These are phyloP conservation scores for Chunga burmeisteri DNA, from an alignment of 2,113 vertebrate genomes.

Conservation along the genomic window DNA sequence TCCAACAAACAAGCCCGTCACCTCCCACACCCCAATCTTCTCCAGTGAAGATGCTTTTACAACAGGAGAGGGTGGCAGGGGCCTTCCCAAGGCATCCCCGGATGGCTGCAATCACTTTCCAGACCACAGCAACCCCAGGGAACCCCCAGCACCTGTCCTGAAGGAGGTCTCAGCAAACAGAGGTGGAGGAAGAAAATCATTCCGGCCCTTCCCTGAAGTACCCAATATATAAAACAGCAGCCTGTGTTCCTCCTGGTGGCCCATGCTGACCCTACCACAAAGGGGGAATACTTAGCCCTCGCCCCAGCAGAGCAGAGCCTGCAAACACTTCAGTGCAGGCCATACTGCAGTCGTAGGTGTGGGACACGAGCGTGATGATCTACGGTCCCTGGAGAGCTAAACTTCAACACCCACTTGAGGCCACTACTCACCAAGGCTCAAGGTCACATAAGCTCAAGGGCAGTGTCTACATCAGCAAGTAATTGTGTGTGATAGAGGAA, in stretches of 20 bases:
- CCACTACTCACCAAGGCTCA: background rate
- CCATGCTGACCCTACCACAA: background rate
- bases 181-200: background rate
- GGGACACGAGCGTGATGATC: background rate
- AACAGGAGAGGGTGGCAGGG: background rate
- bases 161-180: background rate
- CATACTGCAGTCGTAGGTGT: background rate
- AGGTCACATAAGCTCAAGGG: background rate
- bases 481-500: background rate
- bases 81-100: background rate
- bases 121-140: background rate
- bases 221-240: background rate
- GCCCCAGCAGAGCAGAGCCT: background rate
- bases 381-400: background rate
- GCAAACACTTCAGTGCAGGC: background rate
- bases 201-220: background rate
- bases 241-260: background rate
- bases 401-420: slow-evolving; percentile 18
- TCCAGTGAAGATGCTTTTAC: background rate
- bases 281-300: background rate
- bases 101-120: background rate
- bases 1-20: background rate
- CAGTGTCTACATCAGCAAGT: background rate
- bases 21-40: background rate
- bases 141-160: background rate